A percentile compares a stretch with the other conserved stretches of the same genome.
Evolutionary conservation across 2,113 vertebrate genomes (phyloP).

Genomic region (Micromys minutus): DNA sequence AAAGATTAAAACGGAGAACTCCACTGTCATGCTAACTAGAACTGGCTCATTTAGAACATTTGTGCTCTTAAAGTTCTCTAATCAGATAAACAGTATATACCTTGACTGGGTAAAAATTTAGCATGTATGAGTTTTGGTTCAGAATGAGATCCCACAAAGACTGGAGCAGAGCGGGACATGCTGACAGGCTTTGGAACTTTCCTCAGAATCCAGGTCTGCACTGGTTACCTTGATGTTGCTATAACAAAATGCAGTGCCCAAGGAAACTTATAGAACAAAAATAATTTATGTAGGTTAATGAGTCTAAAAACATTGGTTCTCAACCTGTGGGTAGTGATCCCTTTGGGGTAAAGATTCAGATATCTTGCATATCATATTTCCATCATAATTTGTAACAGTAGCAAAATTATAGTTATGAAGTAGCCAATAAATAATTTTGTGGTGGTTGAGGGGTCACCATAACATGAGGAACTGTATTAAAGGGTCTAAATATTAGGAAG

Average conservation of each 20-base stretch:
- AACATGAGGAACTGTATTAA: background rate
- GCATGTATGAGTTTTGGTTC: background rate
- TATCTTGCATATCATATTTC: background rate
- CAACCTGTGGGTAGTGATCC: background rate
- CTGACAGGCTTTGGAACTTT: background rate
- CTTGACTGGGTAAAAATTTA: background rate
- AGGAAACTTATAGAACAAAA: background rate
- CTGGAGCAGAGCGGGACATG: accelerated
- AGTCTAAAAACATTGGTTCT: background rate
- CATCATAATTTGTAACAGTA: background rate
- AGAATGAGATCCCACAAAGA: background rate
- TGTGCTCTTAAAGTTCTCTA: background rate
- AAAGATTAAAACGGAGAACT: background rate
- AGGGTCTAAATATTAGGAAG: background rate
- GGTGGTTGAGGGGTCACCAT: background rate
- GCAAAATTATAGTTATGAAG: background rate
- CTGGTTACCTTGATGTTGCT: background rate
- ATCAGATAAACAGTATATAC: background rate
- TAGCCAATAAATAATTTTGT: background rate
- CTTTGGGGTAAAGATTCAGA: background rate
- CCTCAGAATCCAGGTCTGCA: background rate
- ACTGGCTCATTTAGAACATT: background rate
- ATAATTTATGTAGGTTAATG: background rate
- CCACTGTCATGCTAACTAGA: accelerated
- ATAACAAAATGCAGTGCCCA: background rate